A percentile compares a stretch with the other conserved stretches of the same genome.
These are phyloP conservation scores for Danio aesculapii DNA, from an alignment of 2,797 vertebrate genomes.

Conservation along the genomic window DNA sequence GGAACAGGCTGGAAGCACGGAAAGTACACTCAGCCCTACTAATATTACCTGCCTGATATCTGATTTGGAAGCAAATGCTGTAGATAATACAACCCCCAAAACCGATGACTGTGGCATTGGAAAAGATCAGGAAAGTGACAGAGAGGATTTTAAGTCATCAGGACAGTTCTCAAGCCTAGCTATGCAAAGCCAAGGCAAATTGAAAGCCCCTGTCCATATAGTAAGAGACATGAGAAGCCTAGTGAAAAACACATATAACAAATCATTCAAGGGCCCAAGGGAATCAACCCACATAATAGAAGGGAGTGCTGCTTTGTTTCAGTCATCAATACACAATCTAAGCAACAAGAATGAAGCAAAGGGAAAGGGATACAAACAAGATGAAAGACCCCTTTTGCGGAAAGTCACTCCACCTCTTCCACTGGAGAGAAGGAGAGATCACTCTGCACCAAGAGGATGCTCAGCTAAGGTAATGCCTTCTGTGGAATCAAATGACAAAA, in stretches of 20 bases:
- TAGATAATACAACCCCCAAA: slow-evolving; percentile 41
- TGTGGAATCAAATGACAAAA: slow-evolving; percentile 62
- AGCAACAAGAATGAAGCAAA: slow-evolving; percentile 48
- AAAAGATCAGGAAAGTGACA: slow-evolving; percentile 47
- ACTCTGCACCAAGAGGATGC: slow-evolving; percentile 44
- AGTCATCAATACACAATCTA: slow-evolving; percentile 27
- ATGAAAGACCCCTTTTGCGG: slow-evolving; percentile 46
- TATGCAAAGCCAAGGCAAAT: slow-evolving; percentile 49
- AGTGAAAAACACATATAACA: slow-evolving; percentile 82
- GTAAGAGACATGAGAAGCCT: slow-evolving; percentile 86
- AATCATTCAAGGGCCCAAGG: slow-evolving; percentile 66
- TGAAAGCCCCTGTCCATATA: slow-evolving; percentile 74
- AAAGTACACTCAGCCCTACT: slow-evolving; percentile 53
- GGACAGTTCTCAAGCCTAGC: slow-evolving; percentile 47
- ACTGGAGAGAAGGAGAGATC: slow-evolving; percentile 47
- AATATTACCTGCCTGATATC: slow-evolving; percentile 27
- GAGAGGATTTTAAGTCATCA: slow-evolving; percentile 34
- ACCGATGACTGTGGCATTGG: slow-evolving; percentile 18
- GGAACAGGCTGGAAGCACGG: slow-evolving; percentile 47
- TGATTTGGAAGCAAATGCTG: slow-evolving; percentile 36
- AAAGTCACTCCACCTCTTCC: slow-evolving; percentile 49
- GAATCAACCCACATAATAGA: slow-evolving; percentile 57
- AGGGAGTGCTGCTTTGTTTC: slow-evolving; percentile 53
- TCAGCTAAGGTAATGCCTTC: slow-evolving; percentile 51
- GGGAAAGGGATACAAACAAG: slow-evolving; percentile 38